Evolutionary conservation across 2,113 vertebrate species (phyloP), one percentile per base, ranked within the genome.

Genomic region (Pogona vitticeps): DNA sequence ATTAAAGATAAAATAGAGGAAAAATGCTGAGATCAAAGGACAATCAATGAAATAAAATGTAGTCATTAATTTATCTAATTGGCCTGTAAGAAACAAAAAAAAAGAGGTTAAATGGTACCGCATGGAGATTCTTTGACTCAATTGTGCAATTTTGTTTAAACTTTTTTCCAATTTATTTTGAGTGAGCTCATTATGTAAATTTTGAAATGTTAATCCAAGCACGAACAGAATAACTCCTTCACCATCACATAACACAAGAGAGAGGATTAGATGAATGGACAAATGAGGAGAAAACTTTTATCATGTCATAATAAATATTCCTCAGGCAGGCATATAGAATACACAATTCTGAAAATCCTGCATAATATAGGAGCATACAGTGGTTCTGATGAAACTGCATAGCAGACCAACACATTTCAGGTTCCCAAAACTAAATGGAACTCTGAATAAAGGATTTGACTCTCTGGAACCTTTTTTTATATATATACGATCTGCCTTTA

Each of bases 11-110:
- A 90, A 83, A 31, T 28, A 86, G 56, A 82, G 33, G 70, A 88
- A 86, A 93, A 86, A 90, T 73, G 89, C n/a, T 72, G 75, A 89
- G 63, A 79, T 91, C 90, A 92, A 36, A 86, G 82, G 63, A 82
- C 91, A 93, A 90, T 77, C 88, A 92, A 84, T 75, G 83, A 81
- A 85, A 79, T 21, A 28, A 26, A 1, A 14, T 26, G 70, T 88
- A 87, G 82, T 61, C 33, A 36, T 7, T 91, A 84, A 13, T 89
- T 90, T 86, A 38, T 76, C 91, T 92, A 95, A 94, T 59, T 84
- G 40, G 79, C 92, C 85, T 93, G 83, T 2, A 61, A 92, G 87
- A 87, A 90, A 91, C 23, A 87, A 82, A 81, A 79, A 76, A 88
- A 26, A 52, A 52, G 10, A 73, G 20, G 21, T 38, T 71, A 88